A percentile compares a stretch with the other conserved stretches of the same genome.
Conservation (phyloP, 2,797 vertebrate genomes). For the Melanotaenia trifasciata region DNA sequence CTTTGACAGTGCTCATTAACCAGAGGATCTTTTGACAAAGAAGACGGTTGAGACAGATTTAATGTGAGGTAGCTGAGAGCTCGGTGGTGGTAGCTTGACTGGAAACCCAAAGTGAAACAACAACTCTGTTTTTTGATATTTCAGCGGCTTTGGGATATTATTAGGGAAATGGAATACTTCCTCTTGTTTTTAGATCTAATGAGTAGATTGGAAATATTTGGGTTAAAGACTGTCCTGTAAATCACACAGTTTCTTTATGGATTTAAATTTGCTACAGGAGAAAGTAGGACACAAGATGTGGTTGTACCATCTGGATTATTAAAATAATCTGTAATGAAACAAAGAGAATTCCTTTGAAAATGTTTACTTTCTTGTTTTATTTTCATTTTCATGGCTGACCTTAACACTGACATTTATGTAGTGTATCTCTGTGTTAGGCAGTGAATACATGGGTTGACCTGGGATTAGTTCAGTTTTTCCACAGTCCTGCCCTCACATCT, state of each 20-base stretch:
- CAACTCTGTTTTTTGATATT: conserved; percentile 53
- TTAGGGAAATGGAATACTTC: conserved; percentile 27
- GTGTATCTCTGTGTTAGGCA: conserved; percentile 19
- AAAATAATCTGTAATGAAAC: conserved; percentile 2
- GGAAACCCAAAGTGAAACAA: conserved; percentile 54
- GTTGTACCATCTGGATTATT: neutral
- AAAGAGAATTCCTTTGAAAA: conserved; percentile 22
- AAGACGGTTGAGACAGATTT: conserved; percentile 70
- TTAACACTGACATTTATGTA: conserved; percentile 16
- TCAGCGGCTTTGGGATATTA: conserved; percentile 29
- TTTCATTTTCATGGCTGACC: conserved; percentile 27
- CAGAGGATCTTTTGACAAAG: conserved; percentile 70
- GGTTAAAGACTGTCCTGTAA: conserved; percentile 7
- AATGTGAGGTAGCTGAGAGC: conserved; percentile 56
- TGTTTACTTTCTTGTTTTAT: conserved; percentile 17
- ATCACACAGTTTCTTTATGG: conserved; percentile 15
- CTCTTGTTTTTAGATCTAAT: conserved; percentile 8
- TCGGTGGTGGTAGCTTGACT: conserved; percentile 63
- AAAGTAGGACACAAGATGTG: neutral
- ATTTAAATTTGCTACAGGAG: conserved; percentile 7
- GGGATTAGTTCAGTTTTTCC: conserved; percentile 78
- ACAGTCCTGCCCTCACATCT: conserved; percentile 55
- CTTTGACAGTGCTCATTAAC: conserved; percentile 69
- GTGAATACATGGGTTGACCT: conserved; percentile 48
- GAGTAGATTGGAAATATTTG: conserved; percentile 5